Evolutionary conservation across 2,797 vertebrate species (phyloP).

Genomic region (Knipowitschia caucasica): DNA sequence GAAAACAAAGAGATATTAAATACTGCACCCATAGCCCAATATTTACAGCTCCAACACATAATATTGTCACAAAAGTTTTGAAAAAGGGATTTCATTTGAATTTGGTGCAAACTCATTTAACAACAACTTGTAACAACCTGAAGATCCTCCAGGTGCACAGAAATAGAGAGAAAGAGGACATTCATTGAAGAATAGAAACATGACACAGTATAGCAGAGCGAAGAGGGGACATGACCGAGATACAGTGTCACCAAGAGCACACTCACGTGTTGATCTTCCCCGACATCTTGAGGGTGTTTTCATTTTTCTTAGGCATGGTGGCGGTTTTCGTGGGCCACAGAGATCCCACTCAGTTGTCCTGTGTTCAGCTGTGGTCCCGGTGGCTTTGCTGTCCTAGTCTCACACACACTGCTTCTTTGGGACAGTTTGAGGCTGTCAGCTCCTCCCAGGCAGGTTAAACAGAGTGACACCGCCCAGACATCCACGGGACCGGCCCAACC

Average conservation of each 20-base stretch:
- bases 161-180: slow-evolving; percentile 40
- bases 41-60: neutral
- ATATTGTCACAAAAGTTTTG: neutral
- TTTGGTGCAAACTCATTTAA: neutral
- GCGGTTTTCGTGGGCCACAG: slow-evolving; percentile 19
- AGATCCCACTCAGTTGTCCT: slow-evolving; percentile 45
- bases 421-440: slow-evolving; percentile 44
- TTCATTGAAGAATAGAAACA: slow-evolving; percentile 37
- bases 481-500: slow-evolving; percentile 69
- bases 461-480: slow-evolving; percentile 68
- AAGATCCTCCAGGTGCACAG: neutral
- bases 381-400: slow-evolving; percentile 32
- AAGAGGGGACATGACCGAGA: slow-evolving; percentile 35
- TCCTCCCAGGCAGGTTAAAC: slow-evolving; percentile 67
- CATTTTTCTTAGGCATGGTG: slow-evolving; percentile 76
- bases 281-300: slow-evolving; percentile 51
- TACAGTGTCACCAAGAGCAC: slow-evolving; percentile 21
- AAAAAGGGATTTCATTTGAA: neutral
- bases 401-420: slow-evolving; percentile 25
- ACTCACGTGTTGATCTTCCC: slow-evolving; percentile 74
- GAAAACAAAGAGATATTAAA: too few species aligned
- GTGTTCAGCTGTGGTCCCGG: slow-evolving; percentile 37
- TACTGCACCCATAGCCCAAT: too few species aligned
- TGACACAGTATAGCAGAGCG: slow-evolving; percentile 40
- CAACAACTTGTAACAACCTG: neutral